Evolutionary conservation across 2,113 vertebrate genomes (phyloP).

Genomic region (Myotis lucifugus): DNA sequence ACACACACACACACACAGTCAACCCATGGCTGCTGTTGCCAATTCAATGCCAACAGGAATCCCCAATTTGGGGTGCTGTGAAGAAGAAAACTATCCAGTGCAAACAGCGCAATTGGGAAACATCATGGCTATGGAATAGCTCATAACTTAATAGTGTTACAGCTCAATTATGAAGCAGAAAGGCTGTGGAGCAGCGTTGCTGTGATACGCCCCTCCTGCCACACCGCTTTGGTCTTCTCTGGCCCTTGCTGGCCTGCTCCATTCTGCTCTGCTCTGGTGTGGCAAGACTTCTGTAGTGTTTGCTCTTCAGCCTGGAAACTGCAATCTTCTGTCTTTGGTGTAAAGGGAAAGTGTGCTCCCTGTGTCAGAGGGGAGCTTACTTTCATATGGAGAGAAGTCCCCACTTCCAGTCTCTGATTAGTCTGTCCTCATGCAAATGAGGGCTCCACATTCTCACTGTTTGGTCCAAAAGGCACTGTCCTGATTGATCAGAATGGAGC

Average conservation of each 20-base stretch:
- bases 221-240: background rate
- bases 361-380: background rate
- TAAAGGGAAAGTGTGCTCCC: background rate
- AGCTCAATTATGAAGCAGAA: background rate
- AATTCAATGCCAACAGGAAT: background rate
- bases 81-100: background rate
- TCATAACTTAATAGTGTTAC: background rate
- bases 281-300: background rate
- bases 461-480: background rate
- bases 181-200: background rate
- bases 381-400: background rate
- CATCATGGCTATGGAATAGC: background rate
- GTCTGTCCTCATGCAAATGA: background rate
- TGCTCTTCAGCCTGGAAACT: background rate
- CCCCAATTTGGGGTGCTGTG: background rate
- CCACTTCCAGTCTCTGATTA: background rate
- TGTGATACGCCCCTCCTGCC: background rate
- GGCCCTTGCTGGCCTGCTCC: background rate
- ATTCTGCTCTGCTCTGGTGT: background rate
- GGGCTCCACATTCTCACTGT: background rate
- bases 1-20: background rate
- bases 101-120: background rate
- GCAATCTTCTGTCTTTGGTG: background rate
- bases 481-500: background rate
- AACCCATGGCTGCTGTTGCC: background rate